Percentiles rank a stretch among this genome's conserved stretches.
These are phyloP conservation scores for Mesodorylaimus sp. DNA, from an alignment of 2,888 invertebrate genomes.

Conservation along the genomic window DNA sequence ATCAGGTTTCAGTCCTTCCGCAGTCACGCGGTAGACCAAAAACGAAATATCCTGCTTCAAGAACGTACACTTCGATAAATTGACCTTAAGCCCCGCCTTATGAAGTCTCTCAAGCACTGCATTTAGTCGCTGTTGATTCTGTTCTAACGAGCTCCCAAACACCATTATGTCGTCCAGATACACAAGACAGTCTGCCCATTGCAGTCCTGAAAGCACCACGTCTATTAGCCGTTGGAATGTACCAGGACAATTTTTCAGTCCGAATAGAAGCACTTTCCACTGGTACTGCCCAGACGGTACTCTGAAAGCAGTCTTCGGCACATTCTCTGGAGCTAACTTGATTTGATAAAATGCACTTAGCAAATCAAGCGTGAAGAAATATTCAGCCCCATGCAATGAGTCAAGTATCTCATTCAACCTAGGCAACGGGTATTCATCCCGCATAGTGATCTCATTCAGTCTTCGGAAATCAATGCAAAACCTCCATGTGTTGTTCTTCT, in stretches of 20 bases:
- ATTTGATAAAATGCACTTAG: slow-evolving; percentile 14
- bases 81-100: no score
- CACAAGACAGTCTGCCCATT: slow-evolving; percentile 14
- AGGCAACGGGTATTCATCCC: slow-evolving; percentile 12
- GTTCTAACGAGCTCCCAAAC: slow-evolving; percentile 13
- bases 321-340: slow-evolving; percentile 10
- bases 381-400: slow-evolving; percentile 6
- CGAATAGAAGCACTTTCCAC: slow-evolving; percentile 19
- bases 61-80: no score
- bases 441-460: slow-evolving; percentile 13
- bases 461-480: slow-evolving; percentile 17
- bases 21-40: no score
- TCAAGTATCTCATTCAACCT: slow-evolving; percentile 12
- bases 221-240: slow-evolving; percentile 19
- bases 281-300: slow-evolving; percentile 15
- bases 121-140: no score
- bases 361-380: slow-evolving; percentile 13
- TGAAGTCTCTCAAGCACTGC: no score
- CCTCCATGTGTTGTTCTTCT: slow-evolving; percentile 19
- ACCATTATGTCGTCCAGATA: slow-evolving; percentile 19
- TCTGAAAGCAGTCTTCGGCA: slow-evolving; percentile 16
- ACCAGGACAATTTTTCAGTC: slow-evolving; percentile 15
- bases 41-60: no score
- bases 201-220: slow-evolving; percentile 12
- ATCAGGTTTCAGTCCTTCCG: no score